Evolutionary conservation across 2,113 vertebrate species (phyloP), one percentile per base, ranked within the genome.

Genomic region (Heliornis fulica): DNA sequence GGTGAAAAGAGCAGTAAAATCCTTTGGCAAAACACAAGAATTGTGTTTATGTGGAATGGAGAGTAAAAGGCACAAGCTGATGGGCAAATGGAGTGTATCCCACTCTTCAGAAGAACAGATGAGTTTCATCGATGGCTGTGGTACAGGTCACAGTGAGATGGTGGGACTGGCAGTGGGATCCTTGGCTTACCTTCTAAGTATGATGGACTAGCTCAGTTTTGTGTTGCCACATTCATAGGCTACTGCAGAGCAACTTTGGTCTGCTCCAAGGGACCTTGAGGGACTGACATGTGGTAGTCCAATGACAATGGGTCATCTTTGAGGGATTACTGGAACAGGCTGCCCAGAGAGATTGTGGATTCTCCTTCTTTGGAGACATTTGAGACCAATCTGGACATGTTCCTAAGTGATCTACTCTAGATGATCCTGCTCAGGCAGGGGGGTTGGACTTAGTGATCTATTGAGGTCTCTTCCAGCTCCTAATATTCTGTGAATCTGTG

Each of bases 121-220:
- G 12, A 3, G 3, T 71, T 7, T 34, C 34, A 28, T n/a, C 41
- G 19, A 4, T 31, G 36, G 2, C 7, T 14, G 19, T 12, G 46
- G 51, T 20, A 12, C 12, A 56, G 13, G 4, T 32, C 36, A 6
- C 34, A 43, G 26, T 7, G 40, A 48, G 13, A 63, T 34, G 4
- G 5, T 78, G 54, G 26, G 31, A 56, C 18, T 22, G 31, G 19
- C 68, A 50, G 23, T 3, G 5, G 31, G 16, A 41, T 76, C 11
- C 53, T 68, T 57, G 41, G 29, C 17, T 60, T 32, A 26, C 50
- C 5, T 43, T 31, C 32, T n/a, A 60, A 10, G 3, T 0, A 1
- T 34, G 38, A 26, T 40, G 19, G 46, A 25, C 5, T 11, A 25
- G 2, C 14, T 88, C 48, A 51, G 13, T 7, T 56, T 11, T 34